Percentiles rank a stretch among this genome's conserved stretches.
These are phyloP conservation scores for Triops cancriformis DNA, from an alignment of 1,140 invertebrate genomes.

Conservation along the genomic window DNA sequence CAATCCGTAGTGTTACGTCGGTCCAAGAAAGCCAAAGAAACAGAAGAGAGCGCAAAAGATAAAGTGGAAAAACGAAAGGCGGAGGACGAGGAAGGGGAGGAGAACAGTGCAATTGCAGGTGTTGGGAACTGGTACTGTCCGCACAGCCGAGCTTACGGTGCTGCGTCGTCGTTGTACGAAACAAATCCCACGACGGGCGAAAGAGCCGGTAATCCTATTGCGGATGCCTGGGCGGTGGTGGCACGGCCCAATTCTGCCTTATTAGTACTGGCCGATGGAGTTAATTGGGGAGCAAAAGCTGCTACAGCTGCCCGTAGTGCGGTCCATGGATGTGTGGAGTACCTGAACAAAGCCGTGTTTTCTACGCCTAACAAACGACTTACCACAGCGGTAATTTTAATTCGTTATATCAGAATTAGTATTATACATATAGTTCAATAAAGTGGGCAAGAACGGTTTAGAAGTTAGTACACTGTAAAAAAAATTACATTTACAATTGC, in stretches of 20 bases:
- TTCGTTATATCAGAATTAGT: background rate
- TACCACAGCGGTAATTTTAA: conserved; percentile 39
- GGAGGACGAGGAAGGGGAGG: background rate
- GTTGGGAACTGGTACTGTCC: conserved; percentile 58
- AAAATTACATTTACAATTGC: no score
- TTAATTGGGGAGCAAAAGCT: conserved; percentile 88
- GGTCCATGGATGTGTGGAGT: conserved; percentile 75
- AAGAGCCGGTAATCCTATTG: conserved; percentile 77
- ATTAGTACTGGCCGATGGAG: conserved; percentile 79
- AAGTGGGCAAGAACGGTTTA: background rate
- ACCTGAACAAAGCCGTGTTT: conserved; percentile 70
- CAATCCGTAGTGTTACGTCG: conserved; percentile 21
- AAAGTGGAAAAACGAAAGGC: background rate
- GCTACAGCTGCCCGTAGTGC: conserved; percentile 79
- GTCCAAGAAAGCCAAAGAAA: background rate
- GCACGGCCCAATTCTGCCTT: conserved; percentile 68
- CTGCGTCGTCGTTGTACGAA: conserved; percentile 63
- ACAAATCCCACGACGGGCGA: conserved; percentile 63
- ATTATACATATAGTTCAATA: background rate
- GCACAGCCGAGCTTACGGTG: conserved; percentile 56
- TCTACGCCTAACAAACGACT: conserved; percentile 33
- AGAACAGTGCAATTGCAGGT: conserved; percentile 46
- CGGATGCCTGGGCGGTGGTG: conserved; percentile 79
- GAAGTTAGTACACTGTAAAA: background rate
- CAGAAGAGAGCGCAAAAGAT: conserved; percentile 22